These are phyloP conservation scores for Burhinus bistriatus DNA, from an alignment of 2,113 vertebrate genomes.

Conservation along the genomic window DNA sequence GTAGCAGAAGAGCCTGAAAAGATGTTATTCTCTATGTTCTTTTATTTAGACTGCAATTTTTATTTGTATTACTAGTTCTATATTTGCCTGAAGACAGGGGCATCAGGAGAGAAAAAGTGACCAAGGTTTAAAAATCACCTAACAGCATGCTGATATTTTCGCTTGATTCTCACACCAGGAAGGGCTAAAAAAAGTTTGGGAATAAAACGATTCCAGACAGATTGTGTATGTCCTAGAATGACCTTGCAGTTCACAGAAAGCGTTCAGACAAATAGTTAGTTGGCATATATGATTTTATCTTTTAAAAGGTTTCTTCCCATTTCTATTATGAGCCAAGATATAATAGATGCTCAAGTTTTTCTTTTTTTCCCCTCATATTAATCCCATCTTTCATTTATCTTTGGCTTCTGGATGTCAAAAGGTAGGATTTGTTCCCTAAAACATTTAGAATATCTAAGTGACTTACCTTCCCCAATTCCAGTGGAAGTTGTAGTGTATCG, in stretches of 20 bases:
- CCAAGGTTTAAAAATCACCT: neutral
- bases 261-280: neutral
- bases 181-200: neutral
- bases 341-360: neutral
- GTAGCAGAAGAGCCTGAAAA: neutral
- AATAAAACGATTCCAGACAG: rapidly evolving
- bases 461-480: too few species aligned
- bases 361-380: rapidly evolving
- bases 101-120: neutral
- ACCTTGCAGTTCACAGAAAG: neutral
- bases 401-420: neutral
- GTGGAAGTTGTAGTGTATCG: neutral
- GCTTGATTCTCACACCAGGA: neutral
- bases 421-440: neutral
- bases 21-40: rapidly evolving
- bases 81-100: neutral
- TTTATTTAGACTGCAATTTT: neutral
- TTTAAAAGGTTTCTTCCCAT: neutral
- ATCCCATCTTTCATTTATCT: neutral
- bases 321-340: neutral
- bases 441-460: neutral
- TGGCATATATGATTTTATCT: neutral
- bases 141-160: neutral
- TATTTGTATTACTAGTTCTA: neutral
- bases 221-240: neutral